These are phyloP conservation scores for Chloroceryle aenea DNA, from an alignment of 2,113 vertebrate genomes.

Conservation along the genomic window DNA sequence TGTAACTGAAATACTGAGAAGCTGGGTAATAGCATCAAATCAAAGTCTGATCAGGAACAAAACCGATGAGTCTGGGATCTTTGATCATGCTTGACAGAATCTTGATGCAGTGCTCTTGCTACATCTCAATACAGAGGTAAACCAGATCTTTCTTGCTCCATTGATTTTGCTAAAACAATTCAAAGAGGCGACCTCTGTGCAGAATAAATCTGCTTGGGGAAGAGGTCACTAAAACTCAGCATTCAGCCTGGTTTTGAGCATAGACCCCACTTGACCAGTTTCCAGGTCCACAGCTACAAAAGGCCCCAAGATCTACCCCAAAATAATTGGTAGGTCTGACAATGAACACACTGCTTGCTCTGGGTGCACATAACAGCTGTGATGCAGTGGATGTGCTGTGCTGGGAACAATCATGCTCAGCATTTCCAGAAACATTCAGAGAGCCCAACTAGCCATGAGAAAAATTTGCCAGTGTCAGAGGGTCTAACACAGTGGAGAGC, in stretches of 20 bases:
- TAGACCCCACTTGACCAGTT: neutral
- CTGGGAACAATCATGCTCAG: neutral
- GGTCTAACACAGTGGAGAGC: neutral
- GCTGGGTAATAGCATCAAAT: neutral
- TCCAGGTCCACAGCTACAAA: neutral
- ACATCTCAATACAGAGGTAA: neutral
- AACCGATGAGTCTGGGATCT: neutral
- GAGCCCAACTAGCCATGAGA: neutral
- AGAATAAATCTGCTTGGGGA: neutral
- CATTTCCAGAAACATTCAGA: neutral
- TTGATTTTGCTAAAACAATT: neutral
- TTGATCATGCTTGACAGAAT: neutral
- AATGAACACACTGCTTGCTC: neutral
- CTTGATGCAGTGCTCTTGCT: neutral
- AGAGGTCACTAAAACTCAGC: neutral
- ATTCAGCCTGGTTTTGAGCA: neutral
- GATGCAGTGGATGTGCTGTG: neutral
- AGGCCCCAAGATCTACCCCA: neutral
- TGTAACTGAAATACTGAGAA: neutral
- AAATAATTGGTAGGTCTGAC: neutral
- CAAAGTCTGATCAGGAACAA: neutral
- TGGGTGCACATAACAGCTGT: neutral
- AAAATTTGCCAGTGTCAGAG: neutral
- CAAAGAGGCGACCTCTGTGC: neutral
- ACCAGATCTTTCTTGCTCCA: neutral